Conservation (phyloP, 2,888 invertebrate genomes). For the Pseudococcus longispinus region DNA sequence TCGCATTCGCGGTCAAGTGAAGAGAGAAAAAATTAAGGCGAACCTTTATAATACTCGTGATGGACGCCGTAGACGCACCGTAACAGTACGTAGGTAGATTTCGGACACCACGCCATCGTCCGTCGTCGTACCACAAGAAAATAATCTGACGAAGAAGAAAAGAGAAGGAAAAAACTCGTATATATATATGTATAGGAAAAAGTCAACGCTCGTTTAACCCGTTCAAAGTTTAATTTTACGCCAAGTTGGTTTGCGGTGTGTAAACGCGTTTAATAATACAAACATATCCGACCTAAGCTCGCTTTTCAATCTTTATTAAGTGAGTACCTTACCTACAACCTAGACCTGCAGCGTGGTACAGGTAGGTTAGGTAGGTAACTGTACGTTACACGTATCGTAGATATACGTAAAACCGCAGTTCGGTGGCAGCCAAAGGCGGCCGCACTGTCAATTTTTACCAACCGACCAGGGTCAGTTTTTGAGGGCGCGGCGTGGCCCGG, state of each 20-base stretch:
- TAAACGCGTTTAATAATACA: neutral
- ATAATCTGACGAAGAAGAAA: neutral
- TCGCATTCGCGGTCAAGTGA: neutral
- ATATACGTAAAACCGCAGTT: neutral
- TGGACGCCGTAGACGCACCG: neutral
- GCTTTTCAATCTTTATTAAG: slow-evolving; percentile 4
- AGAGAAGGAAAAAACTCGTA: neutral
- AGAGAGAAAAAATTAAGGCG: neutral
- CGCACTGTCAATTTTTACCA: neutral
- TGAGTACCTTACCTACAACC: neutral
- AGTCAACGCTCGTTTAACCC: slow-evolving; percentile 5
- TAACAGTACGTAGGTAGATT: neutral
- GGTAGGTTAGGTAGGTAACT: too few relatives aligned
- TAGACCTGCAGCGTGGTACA: too few relatives aligned
- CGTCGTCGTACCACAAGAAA: neutral
- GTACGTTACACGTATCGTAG: neutral
- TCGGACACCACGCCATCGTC: neutral
- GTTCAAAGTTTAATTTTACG: neutral
- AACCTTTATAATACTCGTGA: neutral
- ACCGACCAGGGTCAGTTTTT: neutral
- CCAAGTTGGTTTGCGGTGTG: neutral
- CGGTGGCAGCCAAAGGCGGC: neutral
- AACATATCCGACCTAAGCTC: neutral
- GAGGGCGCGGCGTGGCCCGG: neutral
- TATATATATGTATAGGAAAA: neutral